A percentile compares a stretch with the other conserved stretches of the same genome.
These are phyloP conservation scores for Cichlasoma orientale DNA, from an alignment of 2,797 vertebrate species.

Conservation along the genomic window DNA sequence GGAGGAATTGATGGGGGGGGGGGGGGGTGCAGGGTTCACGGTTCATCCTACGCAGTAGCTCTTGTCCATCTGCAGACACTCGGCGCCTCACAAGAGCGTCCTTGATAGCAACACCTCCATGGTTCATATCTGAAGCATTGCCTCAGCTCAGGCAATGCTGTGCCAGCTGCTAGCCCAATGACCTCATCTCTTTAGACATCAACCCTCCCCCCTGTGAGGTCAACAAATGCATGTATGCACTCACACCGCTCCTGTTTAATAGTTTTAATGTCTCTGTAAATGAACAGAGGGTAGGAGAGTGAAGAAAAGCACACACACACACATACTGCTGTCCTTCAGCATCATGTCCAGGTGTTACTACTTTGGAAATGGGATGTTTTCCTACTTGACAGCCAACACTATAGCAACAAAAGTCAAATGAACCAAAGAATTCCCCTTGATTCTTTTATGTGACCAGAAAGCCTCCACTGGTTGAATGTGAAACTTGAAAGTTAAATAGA, in stretches of 20 bases:
- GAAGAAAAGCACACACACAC: neutral
- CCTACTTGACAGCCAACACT: conserved; percentile 11
- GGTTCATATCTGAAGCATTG: conserved; percentile 65
- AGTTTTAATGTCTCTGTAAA: conserved; percentile 1
- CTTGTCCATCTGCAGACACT: conserved; percentile 56
- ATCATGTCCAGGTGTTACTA: conserved; percentile 42
- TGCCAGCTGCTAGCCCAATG: conserved; percentile 61
- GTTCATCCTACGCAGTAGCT: conserved; percentile 53
- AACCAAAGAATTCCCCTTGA: conserved; percentile 14
- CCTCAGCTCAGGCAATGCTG: conserved; percentile 55
- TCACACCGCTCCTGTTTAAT: neutral
- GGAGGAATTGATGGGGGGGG: neutral
- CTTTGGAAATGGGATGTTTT: conserved; percentile 41
- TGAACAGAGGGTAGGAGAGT: conserved; percentile 7
- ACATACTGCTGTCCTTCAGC: conserved; percentile 8
- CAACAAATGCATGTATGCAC: conserved; percentile 22
- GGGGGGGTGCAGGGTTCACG: neutral
- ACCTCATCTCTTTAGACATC: conserved; percentile 61
- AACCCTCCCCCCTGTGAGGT: conserved; percentile 31
- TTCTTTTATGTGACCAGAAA: conserved; percentile 1
- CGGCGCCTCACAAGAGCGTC: conserved; percentile 44
- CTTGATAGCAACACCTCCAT: conserved; percentile 62
- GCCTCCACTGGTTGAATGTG: neutral
- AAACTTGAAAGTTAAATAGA: conserved; percentile 15
- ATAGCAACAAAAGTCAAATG: conserved; percentile 27